Evolutionary conservation across 2,113 vertebrate genomes (phyloP).

Genomic region (Climacteris rufus): DNA sequence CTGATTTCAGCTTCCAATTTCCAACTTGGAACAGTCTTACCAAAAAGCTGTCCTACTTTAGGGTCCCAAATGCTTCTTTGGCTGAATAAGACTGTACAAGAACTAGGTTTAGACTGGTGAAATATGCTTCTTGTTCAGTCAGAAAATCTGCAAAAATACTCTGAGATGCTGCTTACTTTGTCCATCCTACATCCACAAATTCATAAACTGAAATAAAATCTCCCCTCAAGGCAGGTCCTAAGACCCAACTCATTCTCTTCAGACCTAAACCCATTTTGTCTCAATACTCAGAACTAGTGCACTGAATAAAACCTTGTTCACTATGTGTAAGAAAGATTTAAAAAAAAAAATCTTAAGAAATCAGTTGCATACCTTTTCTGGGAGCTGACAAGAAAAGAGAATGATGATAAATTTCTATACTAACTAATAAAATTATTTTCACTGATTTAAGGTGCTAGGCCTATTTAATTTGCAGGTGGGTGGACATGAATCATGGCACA

Average conservation of each 20-base stretch:
- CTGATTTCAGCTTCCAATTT: background rate
- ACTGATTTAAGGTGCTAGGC: background rate
- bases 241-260: background rate
- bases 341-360: background rate
- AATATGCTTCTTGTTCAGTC: background rate
- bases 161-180: background rate
- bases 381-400: background rate
- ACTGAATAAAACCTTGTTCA: background rate
- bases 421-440: background rate
- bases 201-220: background rate
- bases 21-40: background rate
- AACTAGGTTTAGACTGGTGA: background rate
- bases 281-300: background rate
- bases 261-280: background rate
- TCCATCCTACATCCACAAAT: background rate
- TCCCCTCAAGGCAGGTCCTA: background rate
- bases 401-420: background rate
- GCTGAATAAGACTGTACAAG: background rate
- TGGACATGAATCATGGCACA: background rate
- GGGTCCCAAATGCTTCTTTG: background rate
- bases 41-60: background rate
- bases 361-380: background rate
- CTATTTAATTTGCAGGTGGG: background rate
- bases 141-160: background rate
- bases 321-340: background rate